These are phyloP conservation scores for Erynnis tages DNA, from an alignment of 2,888 invertebrate genomes.

Conservation along the genomic window DNA sequence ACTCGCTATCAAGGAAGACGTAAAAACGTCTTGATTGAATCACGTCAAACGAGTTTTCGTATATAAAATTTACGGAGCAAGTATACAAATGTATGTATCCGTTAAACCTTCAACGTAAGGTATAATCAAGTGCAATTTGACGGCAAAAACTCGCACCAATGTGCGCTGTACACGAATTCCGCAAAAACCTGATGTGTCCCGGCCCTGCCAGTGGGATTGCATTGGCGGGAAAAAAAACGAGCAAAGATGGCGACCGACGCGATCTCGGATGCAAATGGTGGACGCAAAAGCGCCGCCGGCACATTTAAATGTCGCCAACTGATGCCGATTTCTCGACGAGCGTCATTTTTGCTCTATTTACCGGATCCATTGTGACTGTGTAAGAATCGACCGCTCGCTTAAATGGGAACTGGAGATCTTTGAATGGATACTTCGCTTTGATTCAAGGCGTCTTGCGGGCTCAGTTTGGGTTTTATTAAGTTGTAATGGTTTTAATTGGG, in stretches of 20 bases:
- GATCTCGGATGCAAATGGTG: conserved; percentile 74
- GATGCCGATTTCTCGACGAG: conserved; percentile 50
- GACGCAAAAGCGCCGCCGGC: conserved; percentile 70
- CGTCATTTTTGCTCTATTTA: conserved; percentile 72
- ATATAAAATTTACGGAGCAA: background rate
- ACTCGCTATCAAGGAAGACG: no score
- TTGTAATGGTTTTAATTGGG: conserved; percentile 17
- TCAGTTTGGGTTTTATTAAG: conserved; percentile 13
- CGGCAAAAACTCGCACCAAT: conserved; percentile 20
- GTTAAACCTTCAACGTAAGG: conserved; percentile 2
- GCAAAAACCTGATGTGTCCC: conserved; percentile 23
- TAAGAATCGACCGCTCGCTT: conserved; percentile 33
- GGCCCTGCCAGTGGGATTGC: conserved; percentile 35
- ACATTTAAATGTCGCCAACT: conserved; percentile 73
- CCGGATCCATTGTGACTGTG: conserved; percentile 42
- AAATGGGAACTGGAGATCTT: conserved; percentile 27
- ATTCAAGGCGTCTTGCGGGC: conserved; percentile 9
- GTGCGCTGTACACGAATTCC: conserved; percentile 16
- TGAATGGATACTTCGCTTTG: conserved; percentile 24
- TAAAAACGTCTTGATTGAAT: no score
- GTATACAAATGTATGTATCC: background rate
- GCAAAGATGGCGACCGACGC: conserved; percentile 68
- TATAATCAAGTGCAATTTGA: conserved; percentile 23
- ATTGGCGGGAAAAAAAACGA: conserved; percentile 60
- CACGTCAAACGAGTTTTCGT: background rate